Conservation (phyloP, 2,113 vertebrate species). For the Gnathonemus longibarbis region DNA sequence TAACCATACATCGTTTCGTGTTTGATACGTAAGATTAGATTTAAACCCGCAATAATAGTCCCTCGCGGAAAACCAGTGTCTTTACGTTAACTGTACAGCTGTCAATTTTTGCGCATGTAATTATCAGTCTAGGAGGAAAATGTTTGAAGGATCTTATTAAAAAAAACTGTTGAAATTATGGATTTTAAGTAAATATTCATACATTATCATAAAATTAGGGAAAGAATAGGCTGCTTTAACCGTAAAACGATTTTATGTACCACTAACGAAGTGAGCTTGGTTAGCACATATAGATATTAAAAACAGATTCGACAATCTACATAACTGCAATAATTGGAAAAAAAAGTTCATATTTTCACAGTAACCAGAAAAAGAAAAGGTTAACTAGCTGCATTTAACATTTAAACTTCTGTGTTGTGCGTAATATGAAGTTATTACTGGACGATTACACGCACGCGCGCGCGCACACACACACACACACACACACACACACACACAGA, state of each 20-base stretch:
- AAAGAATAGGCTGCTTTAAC: background rate
- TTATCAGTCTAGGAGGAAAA: background rate
- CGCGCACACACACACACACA: too few relatives aligned
- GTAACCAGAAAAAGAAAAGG: background rate
- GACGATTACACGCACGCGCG: background rate
- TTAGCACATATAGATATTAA: background rate
- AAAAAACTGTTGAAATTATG: background rate
- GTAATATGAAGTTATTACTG: background rate
- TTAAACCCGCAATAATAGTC: background rate
- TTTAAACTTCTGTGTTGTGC: background rate
- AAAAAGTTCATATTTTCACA: background rate
- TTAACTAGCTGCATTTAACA: background rate
- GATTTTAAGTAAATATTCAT: background rate
- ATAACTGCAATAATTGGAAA: background rate
- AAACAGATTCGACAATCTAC: background rate
- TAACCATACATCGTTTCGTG: background rate
- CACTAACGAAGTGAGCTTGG: background rate
- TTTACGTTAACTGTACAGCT: background rate
- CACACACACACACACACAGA: too few relatives aligned
- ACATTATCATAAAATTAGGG: background rate
- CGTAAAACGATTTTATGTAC: background rate
- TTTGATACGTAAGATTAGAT: background rate
- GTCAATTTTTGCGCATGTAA: background rate
- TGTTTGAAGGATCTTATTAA: background rate
- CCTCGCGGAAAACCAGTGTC: background rate